Evolutionary conservation across 2,113 vertebrate species (phyloP), one percentile per base, ranked within the genome.

Genomic region (Rhea pennata): DNA sequence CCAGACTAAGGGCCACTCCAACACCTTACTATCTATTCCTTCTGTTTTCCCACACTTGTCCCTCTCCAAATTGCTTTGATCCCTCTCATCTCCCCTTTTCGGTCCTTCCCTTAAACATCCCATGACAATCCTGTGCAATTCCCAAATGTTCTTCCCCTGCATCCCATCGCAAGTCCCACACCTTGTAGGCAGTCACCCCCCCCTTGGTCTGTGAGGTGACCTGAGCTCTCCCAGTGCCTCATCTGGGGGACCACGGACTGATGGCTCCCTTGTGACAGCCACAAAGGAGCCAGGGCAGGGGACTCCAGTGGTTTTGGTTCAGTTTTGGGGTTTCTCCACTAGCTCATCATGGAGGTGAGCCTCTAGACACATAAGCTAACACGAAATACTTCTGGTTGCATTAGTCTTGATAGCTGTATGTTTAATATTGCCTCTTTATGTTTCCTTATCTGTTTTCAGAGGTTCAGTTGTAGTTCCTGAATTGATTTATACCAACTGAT

Each of bases 161-260:
- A 61, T 15, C 10, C 6, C 19, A 62, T 10, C 2, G 0, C 3
- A 15, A 42, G 5, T 29, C 9, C 17, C 15, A 5, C n/a, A n/a
- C 2, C 1, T 62, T 46, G 5, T 3, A 7, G 6, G 5, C 24
- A 26, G 12, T 12, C 53, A 54, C 12, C 53, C 42, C 53, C 42
- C 16, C 4, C 23, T 31, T 15, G 51, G 3, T 6, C 61, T 24
- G 5, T 42, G 36, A 44, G 3, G 9, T 48, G 20, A 26, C 44
- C 8, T 4, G 7, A 4, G 29, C 14, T n/a, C 46, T 77, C 19
- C 36, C 50, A 23, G 12, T 7, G 2, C 3, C 72, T 69, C 6
- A 1, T n/a, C 48, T n/a, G 5, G 4, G 27, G 6, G 6, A 23
- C 1, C 0, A 1, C 40, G 27, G 4, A 4, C 22, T 74, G 44